Conservation (phyloP, 2,888 invertebrate genomes). For the Chrysomela aeneicollis region DNA sequence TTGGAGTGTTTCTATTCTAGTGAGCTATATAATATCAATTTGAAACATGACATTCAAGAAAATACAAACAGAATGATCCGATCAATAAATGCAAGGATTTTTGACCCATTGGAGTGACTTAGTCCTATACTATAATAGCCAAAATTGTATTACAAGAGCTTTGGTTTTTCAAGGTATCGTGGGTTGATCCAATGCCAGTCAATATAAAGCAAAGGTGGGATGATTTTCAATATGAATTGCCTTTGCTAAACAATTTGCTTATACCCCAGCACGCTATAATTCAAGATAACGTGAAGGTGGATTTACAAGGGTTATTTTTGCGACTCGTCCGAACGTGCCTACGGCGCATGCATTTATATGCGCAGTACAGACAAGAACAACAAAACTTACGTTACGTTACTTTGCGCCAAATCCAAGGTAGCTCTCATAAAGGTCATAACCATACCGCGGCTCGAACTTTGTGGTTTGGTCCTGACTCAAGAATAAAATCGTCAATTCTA, state of each 20-base stretch:
- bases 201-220: background rate
- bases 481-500: background rate
- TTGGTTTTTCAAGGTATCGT: conserved; percentile 6
- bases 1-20: too few relatives aligned
- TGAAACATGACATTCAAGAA: too few relatives aligned
- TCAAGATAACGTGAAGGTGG: background rate
- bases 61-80: too few relatives aligned
- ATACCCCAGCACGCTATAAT: conserved; percentile 12
- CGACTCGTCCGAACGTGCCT: conserved; percentile 17
- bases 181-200: conserved; percentile 9
- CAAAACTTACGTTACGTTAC: background rate
- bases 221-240: conserved; percentile 6
- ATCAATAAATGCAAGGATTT: too few relatives aligned
- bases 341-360: conserved; percentile 20
- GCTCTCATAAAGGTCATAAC: conserved; percentile 17
- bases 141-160: conserved; percentile 7
- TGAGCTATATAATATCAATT: too few relatives aligned
- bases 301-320: conserved; percentile 22
- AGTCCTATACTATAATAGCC: too few relatives aligned
- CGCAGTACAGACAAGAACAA: background rate
- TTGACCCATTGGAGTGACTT: too few relatives aligned
- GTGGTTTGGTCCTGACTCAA: background rate
- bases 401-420: conserved; percentile 19
- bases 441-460: conserved; percentile 21
- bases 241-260: background rate